A percentile compares a stretch with the other conserved stretches of the same genome.
These are phyloP conservation scores for Sitta carolinensis DNA, from an alignment of 2,797 vertebrate genomes.

Conservation along the genomic window DNA sequence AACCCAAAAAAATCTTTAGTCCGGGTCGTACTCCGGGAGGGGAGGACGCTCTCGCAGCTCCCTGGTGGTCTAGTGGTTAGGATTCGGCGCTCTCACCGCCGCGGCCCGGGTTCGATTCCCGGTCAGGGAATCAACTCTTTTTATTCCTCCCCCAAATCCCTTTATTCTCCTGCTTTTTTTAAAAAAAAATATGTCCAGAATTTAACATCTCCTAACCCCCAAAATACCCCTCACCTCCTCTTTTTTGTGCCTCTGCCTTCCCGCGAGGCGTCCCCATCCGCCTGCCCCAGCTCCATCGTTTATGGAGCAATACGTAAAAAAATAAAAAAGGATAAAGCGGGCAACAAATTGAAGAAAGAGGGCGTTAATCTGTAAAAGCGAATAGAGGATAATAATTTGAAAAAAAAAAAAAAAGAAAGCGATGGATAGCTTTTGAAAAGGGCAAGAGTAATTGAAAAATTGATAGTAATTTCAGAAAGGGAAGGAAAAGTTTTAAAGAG, in stretches of 20 bases:
- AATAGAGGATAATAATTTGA: no score
- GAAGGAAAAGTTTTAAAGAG: fast-evolving
- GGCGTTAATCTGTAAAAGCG: fast-evolving
- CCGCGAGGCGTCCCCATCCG: no score
- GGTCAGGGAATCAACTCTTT: not conserved
- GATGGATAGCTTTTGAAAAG: not conserved
- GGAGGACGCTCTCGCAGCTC: no score
- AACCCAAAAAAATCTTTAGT: fast-evolving
- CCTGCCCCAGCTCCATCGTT: not conserved
- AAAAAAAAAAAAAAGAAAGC: no score
- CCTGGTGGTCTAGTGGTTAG: constrained; percentile 38
- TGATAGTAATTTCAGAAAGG: not conserved
- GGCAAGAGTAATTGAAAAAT: not conserved
- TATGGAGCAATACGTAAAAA: fast-evolving
- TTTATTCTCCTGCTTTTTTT: not conserved
- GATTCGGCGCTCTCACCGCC: constrained; percentile 5
- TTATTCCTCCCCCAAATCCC: no score
- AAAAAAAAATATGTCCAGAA: no score
- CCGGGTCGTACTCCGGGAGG: fast-evolving
- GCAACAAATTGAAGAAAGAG: no score
- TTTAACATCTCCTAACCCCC: no score
- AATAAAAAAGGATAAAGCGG: no score
- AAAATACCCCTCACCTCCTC: fast-evolving
- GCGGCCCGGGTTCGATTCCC: constrained; percentile 28
- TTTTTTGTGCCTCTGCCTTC: not conserved